Evolutionary conservation across 2,888 invertebrate species (phyloP).

Genomic region (Boloria selene): DNA sequence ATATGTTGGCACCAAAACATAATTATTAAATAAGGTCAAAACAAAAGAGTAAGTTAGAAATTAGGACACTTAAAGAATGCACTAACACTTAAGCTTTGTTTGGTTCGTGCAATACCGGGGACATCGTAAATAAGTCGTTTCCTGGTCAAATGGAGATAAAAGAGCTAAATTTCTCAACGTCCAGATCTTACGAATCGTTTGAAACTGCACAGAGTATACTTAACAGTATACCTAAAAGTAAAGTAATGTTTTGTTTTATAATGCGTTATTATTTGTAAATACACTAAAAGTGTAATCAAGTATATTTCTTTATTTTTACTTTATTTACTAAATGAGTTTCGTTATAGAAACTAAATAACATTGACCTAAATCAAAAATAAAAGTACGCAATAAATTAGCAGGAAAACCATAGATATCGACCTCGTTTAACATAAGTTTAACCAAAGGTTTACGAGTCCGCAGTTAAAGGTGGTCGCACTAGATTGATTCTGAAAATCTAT

Average conservation of each 20-base stretch:
- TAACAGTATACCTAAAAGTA: slow-evolving; percentile 45
- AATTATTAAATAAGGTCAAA: slow-evolving; percentile 49
- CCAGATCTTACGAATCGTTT: slow-evolving; percentile 39
- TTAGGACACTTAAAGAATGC: slow-evolving; percentile 44
- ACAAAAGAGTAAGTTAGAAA: slow-evolving; percentile 56
- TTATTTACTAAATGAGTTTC: background rate
- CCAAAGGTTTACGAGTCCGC: slow-evolving; percentile 56
- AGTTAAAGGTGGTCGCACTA: slow-evolving; percentile 43
- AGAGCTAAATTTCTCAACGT: slow-evolving; percentile 59
- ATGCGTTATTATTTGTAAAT: background rate
- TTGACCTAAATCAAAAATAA: slow-evolving; percentile 9
- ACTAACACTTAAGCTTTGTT: slow-evolving; percentile 47
- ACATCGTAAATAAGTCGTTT: slow-evolving; percentile 60
- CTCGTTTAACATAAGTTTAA: slow-evolving; percentile 23
- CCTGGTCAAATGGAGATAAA: slow-evolving; percentile 62
- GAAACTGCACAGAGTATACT: slow-evolving; percentile 2
- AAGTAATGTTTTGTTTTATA: slow-evolving; percentile 31
- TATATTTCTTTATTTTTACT: background rate
- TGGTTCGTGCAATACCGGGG: slow-evolving; percentile 46
- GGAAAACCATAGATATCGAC: slow-evolving; percentile 4
- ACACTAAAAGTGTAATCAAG: background rate
- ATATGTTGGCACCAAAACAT: slow-evolving; percentile 46
- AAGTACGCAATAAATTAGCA: background rate
- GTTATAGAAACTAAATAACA: background rate
- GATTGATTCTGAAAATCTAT: slow-evolving; percentile 65